phyloP scores from a whole-genome alignment of 1,140 invertebrate genomes.

The Pogonomyrmex barbatus region DNA sequence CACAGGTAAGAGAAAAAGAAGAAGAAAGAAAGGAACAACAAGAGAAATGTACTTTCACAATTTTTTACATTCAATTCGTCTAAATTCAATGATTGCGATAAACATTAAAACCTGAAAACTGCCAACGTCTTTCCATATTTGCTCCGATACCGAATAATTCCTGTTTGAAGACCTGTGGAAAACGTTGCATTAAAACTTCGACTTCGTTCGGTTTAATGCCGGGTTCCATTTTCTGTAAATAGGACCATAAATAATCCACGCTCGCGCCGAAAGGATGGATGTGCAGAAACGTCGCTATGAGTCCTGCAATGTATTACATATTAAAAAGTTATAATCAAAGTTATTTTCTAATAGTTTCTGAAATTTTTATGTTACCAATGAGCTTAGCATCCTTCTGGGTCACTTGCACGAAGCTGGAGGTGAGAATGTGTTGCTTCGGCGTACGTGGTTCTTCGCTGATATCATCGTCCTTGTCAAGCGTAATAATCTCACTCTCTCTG shows the following conservation, averaged over 20 bases:
- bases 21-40: conserved; percentile 16
- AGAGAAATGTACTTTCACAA: conserved; percentile 44
- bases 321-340: conserved; percentile 14
- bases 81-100: conserved; percentile 76
- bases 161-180: conserved; percentile 92
- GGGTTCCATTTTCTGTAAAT: conserved; percentile 91
- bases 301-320: conserved; percentile 84
- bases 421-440: conserved; percentile 77
- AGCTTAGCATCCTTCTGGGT: conserved; percentile 88
- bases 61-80: conserved; percentile 25
- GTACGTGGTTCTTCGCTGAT: conserved; percentile 85
- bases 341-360: conserved; percentile 5
- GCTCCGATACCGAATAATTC: conserved; percentile 91
- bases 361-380: conserved; percentile 84
- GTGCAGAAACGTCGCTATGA: conserved; percentile 94
- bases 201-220: conserved; percentile 90
- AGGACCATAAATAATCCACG: conserved; percentile 94
- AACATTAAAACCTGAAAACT: conserved; percentile 89
- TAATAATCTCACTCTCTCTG: conserved; percentile 83
- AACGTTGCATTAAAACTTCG: conserved; percentile 91
- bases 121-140: conserved; percentile 92
- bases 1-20: background rate
- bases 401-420: conserved; percentile 81
- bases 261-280: conserved; percentile 95
- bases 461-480: conserved; percentile 85